Conservation (phyloP, 2,113 vertebrate genomes). For the Ginglymostoma cirratum region DNA sequence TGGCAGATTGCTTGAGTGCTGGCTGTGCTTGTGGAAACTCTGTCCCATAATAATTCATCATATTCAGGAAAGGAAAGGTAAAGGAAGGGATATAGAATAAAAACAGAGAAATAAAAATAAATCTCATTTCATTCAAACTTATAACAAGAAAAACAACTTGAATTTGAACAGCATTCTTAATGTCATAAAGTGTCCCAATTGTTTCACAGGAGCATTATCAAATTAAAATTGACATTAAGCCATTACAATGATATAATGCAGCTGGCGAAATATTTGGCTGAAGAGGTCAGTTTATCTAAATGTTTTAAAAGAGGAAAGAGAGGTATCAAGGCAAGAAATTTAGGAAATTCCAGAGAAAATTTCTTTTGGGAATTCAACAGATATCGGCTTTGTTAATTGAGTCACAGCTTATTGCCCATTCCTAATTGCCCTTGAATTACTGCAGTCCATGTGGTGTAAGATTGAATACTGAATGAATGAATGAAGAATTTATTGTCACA, state of each 20-base stretch:
- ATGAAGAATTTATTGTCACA: too few species aligned
- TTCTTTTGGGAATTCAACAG: too few species aligned
- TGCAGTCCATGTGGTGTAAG: too few species aligned
- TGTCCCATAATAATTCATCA: conserved; percentile 6
- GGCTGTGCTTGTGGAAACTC: conserved; percentile 1
- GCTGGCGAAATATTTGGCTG: not conserved
- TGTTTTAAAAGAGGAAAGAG: not conserved
- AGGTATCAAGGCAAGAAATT: not conserved
- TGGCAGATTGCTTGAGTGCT: not conserved
- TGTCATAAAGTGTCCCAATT: not conserved
- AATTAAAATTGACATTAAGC: not conserved
- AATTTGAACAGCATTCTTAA: not conserved
- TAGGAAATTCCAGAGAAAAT: not conserved
- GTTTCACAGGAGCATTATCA: not conserved
- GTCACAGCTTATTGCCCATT: too few species aligned
- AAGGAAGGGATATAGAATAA: not conserved
- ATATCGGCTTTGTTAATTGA: too few species aligned
- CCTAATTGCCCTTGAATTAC: too few species aligned
- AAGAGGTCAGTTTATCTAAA: not conserved
- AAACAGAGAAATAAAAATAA: not conserved
- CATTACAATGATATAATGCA: not conserved
- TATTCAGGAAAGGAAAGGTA: conserved; percentile 11
- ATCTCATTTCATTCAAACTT: not conserved
- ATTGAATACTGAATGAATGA: too few species aligned
- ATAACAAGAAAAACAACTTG: not conserved